Evolutionary conservation across 2,113 vertebrate genomes (phyloP), one percentile per base, ranked within the genome.

Genomic region (Carassius auratus): DNA sequence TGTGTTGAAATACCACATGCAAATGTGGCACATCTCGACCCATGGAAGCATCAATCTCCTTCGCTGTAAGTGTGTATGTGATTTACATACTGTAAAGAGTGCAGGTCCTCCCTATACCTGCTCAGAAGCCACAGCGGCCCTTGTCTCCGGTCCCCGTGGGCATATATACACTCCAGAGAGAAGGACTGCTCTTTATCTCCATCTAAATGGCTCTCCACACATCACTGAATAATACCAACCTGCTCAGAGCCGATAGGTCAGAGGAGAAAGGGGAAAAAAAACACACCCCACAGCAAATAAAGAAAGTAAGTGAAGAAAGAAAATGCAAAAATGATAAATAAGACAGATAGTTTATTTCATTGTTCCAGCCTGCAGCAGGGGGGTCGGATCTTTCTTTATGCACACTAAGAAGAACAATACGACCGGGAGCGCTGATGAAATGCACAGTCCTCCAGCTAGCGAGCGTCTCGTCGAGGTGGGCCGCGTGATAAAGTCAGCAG

Each of bases 381-480:
- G 95, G 97, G 95, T 95, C 8, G 97, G 96, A 95, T 95, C 96
- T 97, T 98, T 97, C 97, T 98, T 99, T 98, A n/a, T n/a, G n/a
- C 96, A 96, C 97, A 94, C 96, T 97, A 97, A 97, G 97, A 96
- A 97, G 97, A 99, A 99, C 98, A 99, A 99, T 99, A 94, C 95
- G 91, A 91, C 92, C 92, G 94, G 96, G 93, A 96, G 95, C 96
- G 96, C 97, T 98, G 97, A 99, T 98, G 98, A n/a, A n/a, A 98
- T 96, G 97, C 95, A 95, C 94, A 95, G 96, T 97, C 96, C 93
- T 96, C 87, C 94, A 95, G 96, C 96, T 94, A 95, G 96, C 96
- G 97, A 95, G 96, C 93, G 59, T 95, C 97, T 97, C 96, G 96
- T 97, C 97, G 97, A 96, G 96, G 96, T 93, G 95, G 96, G 92